These are phyloP conservation scores for Trididemnum miniatum DNA, from an alignment of 23 tunicate species.

Conservation along the genomic window DNA sequence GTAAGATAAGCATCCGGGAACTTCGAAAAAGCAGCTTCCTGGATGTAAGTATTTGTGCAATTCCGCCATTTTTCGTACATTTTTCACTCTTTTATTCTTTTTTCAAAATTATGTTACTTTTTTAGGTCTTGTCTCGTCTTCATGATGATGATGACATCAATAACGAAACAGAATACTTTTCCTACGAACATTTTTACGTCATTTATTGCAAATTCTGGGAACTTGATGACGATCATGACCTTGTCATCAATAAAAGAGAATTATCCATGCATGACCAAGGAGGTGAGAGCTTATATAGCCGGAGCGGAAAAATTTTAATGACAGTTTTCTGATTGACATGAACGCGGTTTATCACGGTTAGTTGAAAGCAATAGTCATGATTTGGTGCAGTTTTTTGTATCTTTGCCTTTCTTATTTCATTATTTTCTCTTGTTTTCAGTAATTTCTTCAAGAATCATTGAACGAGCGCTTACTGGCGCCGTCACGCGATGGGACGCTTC, in stretches of 20 bases:
- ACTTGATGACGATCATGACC: slow-evolving; percentile 93
- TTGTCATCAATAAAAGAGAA: slow-evolving; percentile 71
- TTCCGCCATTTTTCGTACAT: neutral
- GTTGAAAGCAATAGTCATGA: too few species aligned
- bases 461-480: slow-evolving; percentile 86
- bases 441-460: slow-evolving; percentile 68
- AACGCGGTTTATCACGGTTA: too few species aligned
- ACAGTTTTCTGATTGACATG: too few species aligned
- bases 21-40: slow-evolving; percentile 53
- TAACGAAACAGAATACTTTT: slow-evolving; percentile 64
- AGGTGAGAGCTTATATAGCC: too few species aligned
- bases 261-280: slow-evolving; percentile 59
- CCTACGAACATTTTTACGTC: slow-evolving; percentile 95
- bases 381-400: too few species aligned
- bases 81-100: too few species aligned
- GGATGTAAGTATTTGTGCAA: neutral
- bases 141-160: slow-evolving; percentile 87
- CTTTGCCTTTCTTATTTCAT: too few species aligned
- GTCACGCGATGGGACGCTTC: slow-evolving; percentile 92
- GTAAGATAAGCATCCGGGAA: slow-evolving; percentile 35
- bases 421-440: slow-evolving; percentile 45
- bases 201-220: slow-evolving; percentile 98
- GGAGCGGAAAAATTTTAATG: too few species aligned
- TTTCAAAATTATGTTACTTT: too few species aligned
- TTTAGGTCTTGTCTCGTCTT: slow-evolving; percentile 52